Evolutionary conservation across 2,797 vertebrate genomes (phyloP).

Genomic region (Centroberyx gerrardi): DNA sequence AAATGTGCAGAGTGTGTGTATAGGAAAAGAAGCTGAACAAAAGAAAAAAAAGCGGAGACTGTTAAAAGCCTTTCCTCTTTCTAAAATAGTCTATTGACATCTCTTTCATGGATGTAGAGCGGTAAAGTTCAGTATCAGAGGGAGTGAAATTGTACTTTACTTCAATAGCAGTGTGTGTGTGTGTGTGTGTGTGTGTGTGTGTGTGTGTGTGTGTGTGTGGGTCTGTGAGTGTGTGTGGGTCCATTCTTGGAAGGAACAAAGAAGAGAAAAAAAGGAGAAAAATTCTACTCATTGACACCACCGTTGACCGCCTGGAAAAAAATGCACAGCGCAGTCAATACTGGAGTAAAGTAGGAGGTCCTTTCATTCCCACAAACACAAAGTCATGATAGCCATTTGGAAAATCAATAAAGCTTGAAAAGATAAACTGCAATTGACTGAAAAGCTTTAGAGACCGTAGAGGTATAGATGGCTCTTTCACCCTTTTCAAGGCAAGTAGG

Average conservation of each 20-base stretch:
- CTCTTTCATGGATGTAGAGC: too few species aligned
- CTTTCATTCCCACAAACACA: conserved; percentile 64
- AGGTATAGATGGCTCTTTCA: conserved; percentile 35
- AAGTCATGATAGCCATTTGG: conserved; percentile 60
- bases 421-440: conserved; percentile 62
- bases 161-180: background rate
- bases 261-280: conserved; percentile 5
- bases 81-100: background rate
- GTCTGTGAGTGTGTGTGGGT: background rate
- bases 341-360: conserved; percentile 44
- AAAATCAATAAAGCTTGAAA: conserved; percentile 71
- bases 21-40: background rate
- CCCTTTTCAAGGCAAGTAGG: conserved; percentile 31
- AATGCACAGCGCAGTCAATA: background rate
- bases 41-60: background rate
- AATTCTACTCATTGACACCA: conserved; percentile 5
- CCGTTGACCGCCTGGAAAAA: conserved; percentile 45
- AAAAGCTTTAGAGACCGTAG: conserved; percentile 39
- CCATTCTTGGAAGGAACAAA: conserved; percentile 28
- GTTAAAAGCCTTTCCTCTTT: background rate
- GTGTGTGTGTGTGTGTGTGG: background rate
- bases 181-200: background rate
- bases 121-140: background rate
- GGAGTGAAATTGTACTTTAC: background rate
- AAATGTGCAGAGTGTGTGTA: background rate